A percentile compares a stretch with the other conserved stretches of the same genome.
These are phyloP conservation scores for Aphelocoma californica DNA, from an alignment of 2,797 vertebrate genomes.

Conservation along the genomic window DNA sequence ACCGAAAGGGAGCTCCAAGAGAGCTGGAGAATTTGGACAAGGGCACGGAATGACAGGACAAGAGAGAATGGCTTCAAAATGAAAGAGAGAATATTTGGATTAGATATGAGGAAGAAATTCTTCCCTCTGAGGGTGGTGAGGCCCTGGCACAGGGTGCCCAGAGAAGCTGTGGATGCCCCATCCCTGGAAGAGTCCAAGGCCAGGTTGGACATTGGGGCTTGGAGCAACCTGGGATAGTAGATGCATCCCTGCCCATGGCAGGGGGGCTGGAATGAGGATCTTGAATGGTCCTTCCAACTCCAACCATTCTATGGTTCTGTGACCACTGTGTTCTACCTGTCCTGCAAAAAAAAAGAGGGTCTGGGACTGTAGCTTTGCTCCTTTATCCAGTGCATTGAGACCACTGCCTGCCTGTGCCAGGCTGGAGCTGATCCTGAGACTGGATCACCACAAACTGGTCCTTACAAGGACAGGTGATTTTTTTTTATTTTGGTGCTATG, in stretches of 20 bases:
- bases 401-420: too few species aligned
- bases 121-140: neutral
- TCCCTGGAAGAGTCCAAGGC: neutral
- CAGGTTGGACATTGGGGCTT: neutral
- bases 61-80: neutral
- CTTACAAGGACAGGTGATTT: too few species aligned
- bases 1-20: too few species aligned
- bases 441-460: too few species aligned
- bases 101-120: neutral
- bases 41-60: neutral
- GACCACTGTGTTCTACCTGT: too few species aligned
- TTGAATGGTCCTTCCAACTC: neutral
- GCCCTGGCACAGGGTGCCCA: neutral
- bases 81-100: neutral
- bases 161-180: neutral
- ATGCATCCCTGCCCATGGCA: neutral
- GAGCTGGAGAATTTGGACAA: neutral
- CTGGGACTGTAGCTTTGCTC: too few species aligned
- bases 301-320: too few species aligned
- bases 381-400: too few species aligned
- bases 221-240: neutral
- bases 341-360: too few species aligned
- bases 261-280: neutral
- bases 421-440: too few species aligned
- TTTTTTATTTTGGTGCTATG: too few species aligned